Conservation (phyloP, 2,113 vertebrate species). For the Hyperopisus bebe region DNA sequence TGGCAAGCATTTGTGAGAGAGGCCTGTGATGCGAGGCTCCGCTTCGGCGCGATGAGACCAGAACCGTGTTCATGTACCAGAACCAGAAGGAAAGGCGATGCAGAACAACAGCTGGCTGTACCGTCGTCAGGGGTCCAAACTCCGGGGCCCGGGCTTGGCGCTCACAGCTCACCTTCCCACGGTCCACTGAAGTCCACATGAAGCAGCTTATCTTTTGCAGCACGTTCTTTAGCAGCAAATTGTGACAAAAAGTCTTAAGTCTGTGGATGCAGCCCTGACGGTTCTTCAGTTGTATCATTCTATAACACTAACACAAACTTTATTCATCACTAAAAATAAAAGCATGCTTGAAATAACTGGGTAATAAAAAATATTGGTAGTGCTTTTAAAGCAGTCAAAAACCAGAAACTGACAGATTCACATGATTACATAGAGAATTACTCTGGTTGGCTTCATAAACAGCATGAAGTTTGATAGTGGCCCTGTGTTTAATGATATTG, state of each 20-base stretch:
- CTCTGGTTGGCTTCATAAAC: neutral
- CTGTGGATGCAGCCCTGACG: neutral
- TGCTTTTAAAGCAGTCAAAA: neutral
- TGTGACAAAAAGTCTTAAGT: neutral
- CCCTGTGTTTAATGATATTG: neutral
- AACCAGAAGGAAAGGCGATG: constrained; percentile 8
- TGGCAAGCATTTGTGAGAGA: constrained; percentile 25
- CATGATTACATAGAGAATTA: neutral
- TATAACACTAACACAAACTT: neutral
- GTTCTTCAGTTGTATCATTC: neutral
- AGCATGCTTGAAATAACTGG: neutral
- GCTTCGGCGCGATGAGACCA: neutral
- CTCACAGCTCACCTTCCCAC: neutral
- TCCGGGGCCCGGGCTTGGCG: neutral
- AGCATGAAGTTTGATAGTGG: neutral
- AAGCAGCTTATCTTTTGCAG: neutral
- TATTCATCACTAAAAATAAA: neutral
- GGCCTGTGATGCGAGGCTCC: neutral
- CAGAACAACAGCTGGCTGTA: constrained; percentile 22
- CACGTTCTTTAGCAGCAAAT: neutral
- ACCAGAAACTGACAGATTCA: neutral
- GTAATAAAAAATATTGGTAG: neutral
- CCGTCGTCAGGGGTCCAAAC: constrained; percentile 7
- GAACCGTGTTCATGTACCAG: constrained; percentile 20
- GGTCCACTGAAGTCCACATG: neutral